Conservation (phyloP, 2,888 invertebrate species). For the Polydrusus tereticollis region DNA sequence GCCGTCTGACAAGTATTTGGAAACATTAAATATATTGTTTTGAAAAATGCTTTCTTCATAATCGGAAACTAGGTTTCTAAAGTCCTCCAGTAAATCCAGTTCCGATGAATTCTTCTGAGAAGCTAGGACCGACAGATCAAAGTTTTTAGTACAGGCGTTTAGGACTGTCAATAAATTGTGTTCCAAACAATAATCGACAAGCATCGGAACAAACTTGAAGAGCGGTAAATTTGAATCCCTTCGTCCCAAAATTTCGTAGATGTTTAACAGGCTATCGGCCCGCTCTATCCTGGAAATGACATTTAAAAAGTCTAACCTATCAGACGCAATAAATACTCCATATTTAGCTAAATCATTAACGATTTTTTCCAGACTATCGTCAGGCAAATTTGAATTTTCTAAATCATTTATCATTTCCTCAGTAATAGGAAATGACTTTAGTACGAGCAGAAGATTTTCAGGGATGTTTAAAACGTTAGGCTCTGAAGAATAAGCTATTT, state of each 20-base stretch:
- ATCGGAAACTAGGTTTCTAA: constrained; percentile 67
- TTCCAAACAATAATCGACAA: constrained; percentile 70
- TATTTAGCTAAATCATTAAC: constrained; percentile 74
- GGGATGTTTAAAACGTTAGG: constrained; percentile 60
- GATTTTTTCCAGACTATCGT: constrained; percentile 72
- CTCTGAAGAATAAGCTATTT: constrained; percentile 65
- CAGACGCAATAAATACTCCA: constrained; percentile 75
- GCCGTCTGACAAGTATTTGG: constrained; percentile 68
- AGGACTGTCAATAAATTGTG: constrained; percentile 70
- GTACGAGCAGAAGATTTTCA: constrained; percentile 69
- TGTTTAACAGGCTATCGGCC: constrained; percentile 70
- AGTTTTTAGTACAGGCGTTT: constrained; percentile 69
- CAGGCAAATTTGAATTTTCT: constrained; percentile 68
- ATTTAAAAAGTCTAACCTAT: constrained; percentile 70
- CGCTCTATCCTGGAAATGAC: constrained; percentile 74
- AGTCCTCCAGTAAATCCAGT: constrained; percentile 70
- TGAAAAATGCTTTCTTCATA: constrained; percentile 68
- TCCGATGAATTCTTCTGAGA: constrained; percentile 62
- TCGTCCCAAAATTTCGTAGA: constrained; percentile 70
- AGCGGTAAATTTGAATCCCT: constrained; percentile 60
- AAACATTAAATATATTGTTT: constrained; percentile 70
- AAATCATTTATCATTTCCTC: constrained; percentile 72
- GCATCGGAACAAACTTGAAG: constrained; percentile 70
- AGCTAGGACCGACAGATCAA: constrained; percentile 53
- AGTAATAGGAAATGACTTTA: constrained; percentile 71